These are phyloP conservation scores for Dyspetes luteomarginatus DNA, from an alignment of 2,888 invertebrate species.

Conservation along the genomic window DNA sequence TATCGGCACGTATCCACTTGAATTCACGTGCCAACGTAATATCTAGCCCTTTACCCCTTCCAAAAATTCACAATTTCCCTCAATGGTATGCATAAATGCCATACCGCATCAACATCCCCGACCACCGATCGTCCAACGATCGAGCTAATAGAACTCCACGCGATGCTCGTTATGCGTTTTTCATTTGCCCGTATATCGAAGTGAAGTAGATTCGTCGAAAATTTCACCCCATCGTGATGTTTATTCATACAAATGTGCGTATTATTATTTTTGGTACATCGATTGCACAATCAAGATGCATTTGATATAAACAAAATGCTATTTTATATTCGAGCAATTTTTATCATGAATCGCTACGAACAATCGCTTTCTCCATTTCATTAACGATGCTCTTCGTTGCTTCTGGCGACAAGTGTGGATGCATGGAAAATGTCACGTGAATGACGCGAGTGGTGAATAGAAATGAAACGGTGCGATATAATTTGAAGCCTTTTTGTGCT, in stretches of 20 bases:
- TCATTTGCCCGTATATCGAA: constrained; percentile 26
- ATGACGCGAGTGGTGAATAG: neutral
- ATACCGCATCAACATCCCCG: constrained; percentile 22
- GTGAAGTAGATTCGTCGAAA: constrained; percentile 75
- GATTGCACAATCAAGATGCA: constrained; percentile 24
- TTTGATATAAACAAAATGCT: neutral
- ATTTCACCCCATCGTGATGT: constrained; percentile 74
- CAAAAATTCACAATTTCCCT: constrained; percentile 55
- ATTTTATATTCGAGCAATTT: constrained; percentile 42
- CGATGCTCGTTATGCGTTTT: constrained; percentile 18
- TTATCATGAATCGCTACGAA: neutral
- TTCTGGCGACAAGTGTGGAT: neutral
- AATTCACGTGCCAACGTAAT: constrained; percentile 62
- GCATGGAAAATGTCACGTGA: neutral
- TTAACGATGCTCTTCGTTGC: neutral
- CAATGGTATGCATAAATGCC: constrained; percentile 45
- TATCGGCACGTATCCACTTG: constrained; percentile 63
- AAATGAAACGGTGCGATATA: neutral
- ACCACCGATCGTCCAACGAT: constrained; percentile 51
- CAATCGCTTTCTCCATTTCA: constrained; percentile 7
- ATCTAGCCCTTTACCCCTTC: constrained; percentile 37
- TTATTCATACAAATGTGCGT: constrained; percentile 78
- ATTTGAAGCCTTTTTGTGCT: too few species aligned
- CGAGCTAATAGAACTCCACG: constrained; percentile 65
- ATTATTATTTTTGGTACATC: constrained; percentile 75